Base-by-base conservation (phyloP, 2,888 invertebrate species). In the Chrysolina americana region DNA sequence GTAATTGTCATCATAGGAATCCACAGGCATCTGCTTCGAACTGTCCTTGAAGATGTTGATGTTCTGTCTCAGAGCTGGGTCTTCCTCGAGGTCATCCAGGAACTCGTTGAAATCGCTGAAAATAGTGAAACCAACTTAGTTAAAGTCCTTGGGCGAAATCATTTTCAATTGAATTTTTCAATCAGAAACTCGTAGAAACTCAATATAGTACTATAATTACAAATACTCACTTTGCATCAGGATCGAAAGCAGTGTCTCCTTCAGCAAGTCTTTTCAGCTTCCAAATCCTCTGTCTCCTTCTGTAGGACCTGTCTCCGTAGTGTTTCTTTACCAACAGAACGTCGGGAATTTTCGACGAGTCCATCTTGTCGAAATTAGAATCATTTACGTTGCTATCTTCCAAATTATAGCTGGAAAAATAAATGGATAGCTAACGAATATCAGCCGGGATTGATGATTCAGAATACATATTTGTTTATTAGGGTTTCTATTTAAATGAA, bases 31-130 rank as follows among this genome's bases (percentile, higher is more conserved):
- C 77, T 83, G 86, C 83, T 89, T 91, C 68, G 85, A 89, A 2
- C 85, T 86, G 83, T 93, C 92, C 83, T 93, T 93, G 89, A 96
- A 99, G 78, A 99, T 98, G 87, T 98, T 98, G 66, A 99, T 92
- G 86, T 97, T 95, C 86, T 96, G 95, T 71, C 99, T 91, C 84
- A 96, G 91, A 15, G 93, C 92, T 4, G 94, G 93, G 88, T 99
- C 98, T 88, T 99, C 99, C 88, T 99, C 99, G 78, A 99, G 89
- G 86, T 99, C 99, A 82, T 99, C 97, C 88, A 99, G 90, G 89
- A 99, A 99, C 81, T 98, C 98, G 82, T 94, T 93, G 89, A 96
- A 98, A 83, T 98, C 98, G 82, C 96, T 96, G 87, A 36, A 89
- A 87, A 11, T 41, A 48, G 28, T 19, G 5, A 8, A 21, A 48